phyloP scores from a whole-genome alignment of 2,797 vertebrate species.

The Silurus lanzhouensis region DNA sequence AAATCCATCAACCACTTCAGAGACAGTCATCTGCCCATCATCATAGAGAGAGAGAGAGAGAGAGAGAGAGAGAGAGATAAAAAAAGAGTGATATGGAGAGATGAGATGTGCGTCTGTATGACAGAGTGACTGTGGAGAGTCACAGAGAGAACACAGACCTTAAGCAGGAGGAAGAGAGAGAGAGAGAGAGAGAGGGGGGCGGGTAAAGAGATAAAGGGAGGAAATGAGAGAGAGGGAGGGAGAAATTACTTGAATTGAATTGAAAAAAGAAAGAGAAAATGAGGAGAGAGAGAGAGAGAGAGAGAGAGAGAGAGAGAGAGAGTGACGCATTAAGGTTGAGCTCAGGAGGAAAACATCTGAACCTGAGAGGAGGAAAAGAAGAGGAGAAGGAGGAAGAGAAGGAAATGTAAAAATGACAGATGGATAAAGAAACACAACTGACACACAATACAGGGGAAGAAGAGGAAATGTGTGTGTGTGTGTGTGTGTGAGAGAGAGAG shows the following conservation, averaged over 20 bases:
- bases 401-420: too few species aligned
- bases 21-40: slow-evolving; percentile 30
- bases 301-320: not conserved
- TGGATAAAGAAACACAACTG: too few species aligned
- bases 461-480: too few species aligned
- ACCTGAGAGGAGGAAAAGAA: too few species aligned
- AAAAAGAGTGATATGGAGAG: not conserved
- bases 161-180: not conserved
- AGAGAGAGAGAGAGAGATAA: not conserved
- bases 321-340: not conserved
- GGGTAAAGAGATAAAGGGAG: not conserved
- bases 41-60: not conserved
- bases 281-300: not conserved
- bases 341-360: not conserved
- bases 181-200: not conserved
- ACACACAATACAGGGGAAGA: too few species aligned
- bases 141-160: slow-evolving; percentile 30
- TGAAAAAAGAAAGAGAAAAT: not conserved
- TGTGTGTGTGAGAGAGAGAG: not conserved
- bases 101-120: not conserved
- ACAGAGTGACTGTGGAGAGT: not conserved
- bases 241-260: not conserved
- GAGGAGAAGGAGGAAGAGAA: too few species aligned
- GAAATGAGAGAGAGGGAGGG: not conserved
- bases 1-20: slow-evolving; percentile 48